Base-by-base conservation (phyloP, 1,140 invertebrate species). In the Cyclina sinensis region DNA sequence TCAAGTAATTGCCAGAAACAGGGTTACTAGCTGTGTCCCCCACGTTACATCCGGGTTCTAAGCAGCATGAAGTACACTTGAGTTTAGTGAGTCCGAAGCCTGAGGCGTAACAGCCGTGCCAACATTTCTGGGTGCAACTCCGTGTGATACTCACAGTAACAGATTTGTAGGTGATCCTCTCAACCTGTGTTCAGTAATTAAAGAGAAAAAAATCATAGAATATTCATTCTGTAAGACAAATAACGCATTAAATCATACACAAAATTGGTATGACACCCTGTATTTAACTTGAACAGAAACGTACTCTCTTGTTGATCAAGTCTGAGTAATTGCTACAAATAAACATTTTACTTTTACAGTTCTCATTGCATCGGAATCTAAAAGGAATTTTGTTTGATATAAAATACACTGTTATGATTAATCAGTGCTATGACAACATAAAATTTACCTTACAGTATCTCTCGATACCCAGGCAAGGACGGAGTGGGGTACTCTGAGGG, bases 61-160 rank as follows among this genome's bases (percentile, higher is more conserved):
- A 32, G 35, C 84, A 86, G 21, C 84, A 86, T 32, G 84, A 74
- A 5, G 84, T 86, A 18, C 84, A 86, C 30, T 78, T 86, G n/a
- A 74, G 70, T 35, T 62, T 76, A 32, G 84, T 86, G n/a, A 86
- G 51, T 30, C 84, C 84, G 51, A 86, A 86, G n/a, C 84, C 84
- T 7, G 70, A 78, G n/a, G 73, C 59, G 30, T 57, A 78, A 46
- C 84, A 86, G 9, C 84, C 84, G 32, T 86, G 73, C 84, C 84
- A 86, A 39, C 84, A 86, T 35, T 86, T 48, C 30, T 86, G 51
- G 5, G 84, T 86, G 30, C 84, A 86, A 35, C 84, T 73, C 24
- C 84, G 30, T 18, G 51, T 76, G 32, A 86, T 86, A 39, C 48
- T 62, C 0, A 86, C 84, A 5, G 84, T 86, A 2, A 59, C 18